Evolutionary conservation across 2,888 invertebrate species (phyloP), one percentile per base, ranked within the genome.

Genomic region (Auanema freiburgensis): DNA sequence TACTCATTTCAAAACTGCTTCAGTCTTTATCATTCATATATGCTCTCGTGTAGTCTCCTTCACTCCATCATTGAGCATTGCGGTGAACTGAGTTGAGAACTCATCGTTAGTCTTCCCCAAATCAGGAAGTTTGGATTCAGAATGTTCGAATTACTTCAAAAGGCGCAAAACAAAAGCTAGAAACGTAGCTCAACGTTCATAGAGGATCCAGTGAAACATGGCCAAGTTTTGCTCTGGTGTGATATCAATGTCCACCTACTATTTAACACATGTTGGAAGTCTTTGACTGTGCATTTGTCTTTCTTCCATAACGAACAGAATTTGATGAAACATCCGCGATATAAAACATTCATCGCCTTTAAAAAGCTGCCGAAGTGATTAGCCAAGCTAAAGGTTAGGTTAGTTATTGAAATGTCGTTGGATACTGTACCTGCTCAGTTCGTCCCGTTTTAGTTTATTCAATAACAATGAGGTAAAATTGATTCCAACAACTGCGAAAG

Each of bases 401-500:
- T 3, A 16, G 16, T 5, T 5, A 5, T 3, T 46, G 5, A 46
- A 46, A 5, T 46, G 18, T 46, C 10, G 16, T 5, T 18, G 18
- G 46, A 5, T 5, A 16, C 18, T 16, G 46, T 44, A 69, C 73
- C 46, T 41, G 58, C 71, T 69, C 41, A 74, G 55, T 10, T 58
- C 55, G 25, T 64, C 66, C 18, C 65, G 63, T 42, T 65, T 64
- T 5, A 74, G 51, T 11, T 59, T 60, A 0, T 62, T 59, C 24
- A 71, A 23, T 5, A 71, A 21, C 16, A 71, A n/a, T 54, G 67
- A 59, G 10, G 71, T 69, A 18, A 74, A 63, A 51, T 74, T 74
- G 2, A 74, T 62, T 0, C 71, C 71, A n/a, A 74, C 71, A n/a
- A 74, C 69, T 1, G 73, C 73, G 11, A 74, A 56, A 0, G 73